phyloP scores from a whole-genome alignment of 2,113 vertebrate genomes.

The Argyrosomus japonicus region DNA sequence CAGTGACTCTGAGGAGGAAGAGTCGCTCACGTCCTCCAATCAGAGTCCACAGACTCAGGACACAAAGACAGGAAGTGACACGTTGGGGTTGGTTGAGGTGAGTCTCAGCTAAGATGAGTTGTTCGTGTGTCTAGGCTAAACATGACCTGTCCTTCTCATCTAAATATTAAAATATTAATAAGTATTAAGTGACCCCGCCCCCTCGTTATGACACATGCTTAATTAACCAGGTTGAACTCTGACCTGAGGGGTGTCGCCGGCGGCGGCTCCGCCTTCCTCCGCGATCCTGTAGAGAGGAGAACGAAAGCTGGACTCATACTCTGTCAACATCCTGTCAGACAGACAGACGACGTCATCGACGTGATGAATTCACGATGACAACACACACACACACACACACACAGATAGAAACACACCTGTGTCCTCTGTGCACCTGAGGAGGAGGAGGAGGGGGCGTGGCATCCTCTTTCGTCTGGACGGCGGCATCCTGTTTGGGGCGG shows the following conservation, averaged over 20 bases:
- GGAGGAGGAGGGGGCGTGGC: background rate
- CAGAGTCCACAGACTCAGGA: no score
- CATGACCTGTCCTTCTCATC: background rate
- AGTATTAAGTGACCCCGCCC: background rate
- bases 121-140: background rate
- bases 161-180: background rate
- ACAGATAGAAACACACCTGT: constrained; percentile 60
- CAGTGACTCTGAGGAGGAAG: no score
- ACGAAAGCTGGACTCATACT: constrained; percentile 70
- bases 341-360: constrained; percentile 29
- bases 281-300: constrained; percentile 57
- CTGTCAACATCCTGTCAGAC: constrained; percentile 63
- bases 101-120: background rate
- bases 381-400: background rate
- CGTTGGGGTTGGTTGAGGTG: no score
- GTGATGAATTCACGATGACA: background rate
- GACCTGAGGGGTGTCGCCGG: constrained; percentile 53
- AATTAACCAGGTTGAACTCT: constrained; percentile 5
- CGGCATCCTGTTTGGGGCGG: background rate
- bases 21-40: no score
- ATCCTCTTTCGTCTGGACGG: background rate
- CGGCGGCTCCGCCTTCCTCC: constrained; percentile 30
- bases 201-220: background rate
- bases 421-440: constrained; percentile 22
- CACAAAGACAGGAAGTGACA: no score